These are phyloP conservation scores for Pongo abelii DNA, from an alignment of 2,113 vertebrate species.

Conservation along the genomic window DNA sequence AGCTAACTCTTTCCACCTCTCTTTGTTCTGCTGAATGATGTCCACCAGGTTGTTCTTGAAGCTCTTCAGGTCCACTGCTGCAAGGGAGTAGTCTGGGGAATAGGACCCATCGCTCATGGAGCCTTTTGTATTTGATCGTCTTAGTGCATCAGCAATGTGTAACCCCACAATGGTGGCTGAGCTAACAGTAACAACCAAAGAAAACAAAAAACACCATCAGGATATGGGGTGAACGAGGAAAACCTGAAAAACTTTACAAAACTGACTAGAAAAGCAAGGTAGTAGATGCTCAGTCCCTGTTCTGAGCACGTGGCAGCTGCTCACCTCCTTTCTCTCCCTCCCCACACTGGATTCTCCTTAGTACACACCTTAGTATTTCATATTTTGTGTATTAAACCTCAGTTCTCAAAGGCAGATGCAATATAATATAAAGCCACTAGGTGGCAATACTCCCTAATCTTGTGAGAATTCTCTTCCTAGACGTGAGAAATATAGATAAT, in stretches of 20 bases:
- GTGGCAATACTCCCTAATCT: conserved; percentile 77
- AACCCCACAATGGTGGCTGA: conserved; percentile 70
- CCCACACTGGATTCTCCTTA: background rate
- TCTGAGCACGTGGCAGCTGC: background rate
- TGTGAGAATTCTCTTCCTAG: background rate
- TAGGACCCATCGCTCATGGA: conserved; percentile 80
- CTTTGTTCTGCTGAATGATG: conserved; percentile 95
- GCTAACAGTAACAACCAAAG: conserved; percentile 59
- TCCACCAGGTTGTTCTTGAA: conserved; percentile 90
- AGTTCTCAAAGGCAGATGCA: conserved; percentile 41
- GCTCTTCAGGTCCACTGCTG: conserved; percentile 89
- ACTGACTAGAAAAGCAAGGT: fast-evolving
- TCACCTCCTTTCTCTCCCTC: background rate
- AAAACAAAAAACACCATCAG: background rate
- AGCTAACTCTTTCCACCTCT: conserved; percentile 95
- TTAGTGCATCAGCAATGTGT: conserved; percentile 73
- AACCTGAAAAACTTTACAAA: background rate
- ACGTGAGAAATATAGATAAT: background rate
- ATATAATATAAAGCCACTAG: conserved; percentile 69
- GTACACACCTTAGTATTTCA: background rate
- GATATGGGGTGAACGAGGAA: background rate
- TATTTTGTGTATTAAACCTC: background rate
- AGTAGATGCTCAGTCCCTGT: background rate
- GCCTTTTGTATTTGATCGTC: conserved; percentile 86
- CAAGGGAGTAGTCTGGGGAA: conserved; percentile 89